Percentiles rank a stretch among this genome's conserved stretches.
These are phyloP conservation scores for Rhagonycha lutea DNA, from an alignment of 2,888 invertebrate species.

Conservation along the genomic window DNA sequence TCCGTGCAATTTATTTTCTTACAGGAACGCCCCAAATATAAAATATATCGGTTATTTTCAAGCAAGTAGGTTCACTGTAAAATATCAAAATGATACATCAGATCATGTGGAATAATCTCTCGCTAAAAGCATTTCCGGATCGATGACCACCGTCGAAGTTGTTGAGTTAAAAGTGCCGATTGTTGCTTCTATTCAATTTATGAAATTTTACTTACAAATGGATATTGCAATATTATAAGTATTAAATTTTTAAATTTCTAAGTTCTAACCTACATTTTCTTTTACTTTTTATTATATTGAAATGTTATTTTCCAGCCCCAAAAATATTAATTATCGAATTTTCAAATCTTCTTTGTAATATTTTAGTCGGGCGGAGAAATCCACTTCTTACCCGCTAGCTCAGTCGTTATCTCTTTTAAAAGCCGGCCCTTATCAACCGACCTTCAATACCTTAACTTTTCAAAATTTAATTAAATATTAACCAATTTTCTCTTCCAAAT, in stretches of 20 bases:
- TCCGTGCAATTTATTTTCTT: neutral
- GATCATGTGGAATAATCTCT: slow-evolving; percentile 49
- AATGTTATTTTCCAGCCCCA: no score
- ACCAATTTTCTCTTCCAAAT: no score
- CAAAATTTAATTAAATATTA: no score
- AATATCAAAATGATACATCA: slow-evolving; percentile 49
- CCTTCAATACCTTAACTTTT: no score
- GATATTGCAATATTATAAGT: neutral
- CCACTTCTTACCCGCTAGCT: no score
- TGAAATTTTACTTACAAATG: slow-evolving; percentile 29
- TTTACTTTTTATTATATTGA: neutral
- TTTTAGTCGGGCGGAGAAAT: no score
- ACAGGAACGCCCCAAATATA: neutral
- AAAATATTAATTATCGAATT: no score
- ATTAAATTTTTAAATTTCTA: neutral
- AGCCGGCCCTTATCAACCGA: no score
- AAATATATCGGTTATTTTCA: neutral
- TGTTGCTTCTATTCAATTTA: slow-evolving; percentile 46
- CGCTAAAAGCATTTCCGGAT: slow-evolving; percentile 52
- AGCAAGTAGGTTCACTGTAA: slow-evolving; percentile 41
- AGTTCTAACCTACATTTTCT: neutral
- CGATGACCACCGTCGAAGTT: slow-evolving; percentile 37
- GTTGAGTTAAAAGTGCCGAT: slow-evolving; percentile 37
- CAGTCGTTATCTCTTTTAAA: no score
- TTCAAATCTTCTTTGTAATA: no score